Evolutionary conservation across 2,113 vertebrate species (phyloP).

Genomic region (Ceyx cyanopectus): DNA sequence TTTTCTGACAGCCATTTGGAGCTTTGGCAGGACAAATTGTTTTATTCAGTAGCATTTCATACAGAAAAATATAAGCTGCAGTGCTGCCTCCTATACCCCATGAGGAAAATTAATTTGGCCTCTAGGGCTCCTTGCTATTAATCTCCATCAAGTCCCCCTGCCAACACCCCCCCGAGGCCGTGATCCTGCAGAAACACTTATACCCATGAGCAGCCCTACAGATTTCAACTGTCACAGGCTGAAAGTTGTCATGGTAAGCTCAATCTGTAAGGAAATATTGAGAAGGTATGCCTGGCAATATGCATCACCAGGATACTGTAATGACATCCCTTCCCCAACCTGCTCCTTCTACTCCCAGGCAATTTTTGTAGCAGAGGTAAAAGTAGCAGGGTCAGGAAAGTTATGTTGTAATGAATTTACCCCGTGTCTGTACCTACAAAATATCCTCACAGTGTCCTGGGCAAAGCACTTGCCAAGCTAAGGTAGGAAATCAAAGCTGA

Average conservation of each 20-base stretch:
- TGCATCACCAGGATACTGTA: background rate
- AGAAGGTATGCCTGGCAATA: background rate
- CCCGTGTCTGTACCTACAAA: background rate
- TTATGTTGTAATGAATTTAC: background rate
- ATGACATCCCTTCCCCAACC: background rate
- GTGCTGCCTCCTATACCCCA: background rate
- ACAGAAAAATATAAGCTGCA: slow-evolving; percentile 8
- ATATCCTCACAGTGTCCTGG: background rate
- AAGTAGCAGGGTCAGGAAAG: background rate
- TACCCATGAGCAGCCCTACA: background rate
- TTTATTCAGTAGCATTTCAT: slow-evolving; percentile 28
- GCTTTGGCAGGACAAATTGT: slow-evolving; percentile 34
- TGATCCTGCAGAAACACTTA: background rate
- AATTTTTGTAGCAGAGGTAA: background rate
- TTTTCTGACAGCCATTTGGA: slow-evolving; percentile 44
- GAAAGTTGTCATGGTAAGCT: background rate
- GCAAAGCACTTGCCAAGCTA: background rate
- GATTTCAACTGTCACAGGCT: background rate
- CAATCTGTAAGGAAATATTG: slow-evolving; percentile 1
- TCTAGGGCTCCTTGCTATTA: slow-evolving; percentile 27
- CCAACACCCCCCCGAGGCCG: background rate
- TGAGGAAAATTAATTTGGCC: slow-evolving; percentile 43
- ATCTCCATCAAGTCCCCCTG: slow-evolving; percentile 15
- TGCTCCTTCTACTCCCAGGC: background rate
- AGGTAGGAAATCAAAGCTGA: background rate